Base-by-base conservation (phyloP, 1,140 invertebrate genomes). In the Gryon sp. region DNA sequence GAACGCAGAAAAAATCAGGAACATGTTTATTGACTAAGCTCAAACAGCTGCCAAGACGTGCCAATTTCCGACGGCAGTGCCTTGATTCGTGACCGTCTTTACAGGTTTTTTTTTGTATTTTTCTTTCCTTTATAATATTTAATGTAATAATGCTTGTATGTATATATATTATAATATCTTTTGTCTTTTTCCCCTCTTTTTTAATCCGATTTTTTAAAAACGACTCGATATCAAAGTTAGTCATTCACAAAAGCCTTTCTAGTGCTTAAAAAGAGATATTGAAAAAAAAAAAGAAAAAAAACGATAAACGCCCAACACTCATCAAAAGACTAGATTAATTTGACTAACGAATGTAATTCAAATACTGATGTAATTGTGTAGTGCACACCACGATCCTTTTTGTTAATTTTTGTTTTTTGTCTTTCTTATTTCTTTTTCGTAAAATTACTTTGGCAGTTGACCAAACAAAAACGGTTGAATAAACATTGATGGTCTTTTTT, bases 311-410 rank as follows among this genome's bases (percentile, higher is more conserved):
- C 43, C n/a, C 55, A 52, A 72, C 81, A 80, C 80, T 85, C 80
- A 52, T 79, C 80, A 80, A 78, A n/a, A 83, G 86, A 87, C 85
- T 87, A 87, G 86, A 87, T 85, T 86, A 85, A 82, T 86, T 86
- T 86, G 85, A 87, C 86, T 87, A 84, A 82, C 80, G 82, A 86
- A 86, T 82, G 81, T 83, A 86, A 82, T 84, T 86, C 82, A 86
- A 87, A 87, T 87, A 87, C 86, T 86, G 86, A 83, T 79, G 74
- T 83, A 82, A 86, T 57, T 53, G n/a, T 41, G 52, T 57, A 41
- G 28, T 32, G 57, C 40, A 14, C 40, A 18, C 48, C 34, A 34
- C 36, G 46, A 34, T 65, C 43, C 9, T 15, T 24, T 11, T 60
- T 30, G 18, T 38, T 50, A 12, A 12, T 32, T 32, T n/a, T 34